phyloP scores from a whole-genome alignment of 2,113 vertebrate species.

The Cnemophilus loriae region DNA sequence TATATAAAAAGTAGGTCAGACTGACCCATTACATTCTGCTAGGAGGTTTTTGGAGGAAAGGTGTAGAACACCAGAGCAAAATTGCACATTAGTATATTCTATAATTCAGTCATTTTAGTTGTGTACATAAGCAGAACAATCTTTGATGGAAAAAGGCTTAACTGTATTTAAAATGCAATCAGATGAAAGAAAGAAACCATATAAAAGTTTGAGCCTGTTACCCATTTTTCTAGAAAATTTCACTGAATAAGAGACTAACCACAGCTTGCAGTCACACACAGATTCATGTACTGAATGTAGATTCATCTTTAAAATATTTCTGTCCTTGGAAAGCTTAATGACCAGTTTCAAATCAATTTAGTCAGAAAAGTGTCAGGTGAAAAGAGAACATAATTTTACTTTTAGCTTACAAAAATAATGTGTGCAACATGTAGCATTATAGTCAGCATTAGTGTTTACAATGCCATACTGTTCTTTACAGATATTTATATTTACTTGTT shows the following conservation, averaged over 20 bases:
- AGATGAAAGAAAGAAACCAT: not conserved
- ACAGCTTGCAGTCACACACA: not conserved
- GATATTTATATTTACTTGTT: not conserved
- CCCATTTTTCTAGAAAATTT: not conserved
- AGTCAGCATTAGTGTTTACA: not conserved
- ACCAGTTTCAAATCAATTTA: not conserved
- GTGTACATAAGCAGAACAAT: not conserved
- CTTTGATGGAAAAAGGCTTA: not conserved
- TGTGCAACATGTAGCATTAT: not conserved
- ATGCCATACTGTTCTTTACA: not conserved
- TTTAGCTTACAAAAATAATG: not conserved
- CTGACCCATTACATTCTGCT: not conserved
- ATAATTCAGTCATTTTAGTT: not conserved
- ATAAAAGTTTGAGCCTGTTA: not conserved
- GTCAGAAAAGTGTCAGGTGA: not conserved
- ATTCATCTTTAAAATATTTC: not conserved
- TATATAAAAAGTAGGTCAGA: not conserved
- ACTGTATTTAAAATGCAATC: not conserved
- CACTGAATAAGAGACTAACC: not conserved
- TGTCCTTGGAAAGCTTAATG: not conserved
- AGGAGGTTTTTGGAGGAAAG: not conserved
- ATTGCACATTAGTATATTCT: not conserved
- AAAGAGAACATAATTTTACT: not conserved
- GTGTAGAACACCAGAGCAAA: not conserved
- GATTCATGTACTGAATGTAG: not conserved